These are phyloP conservation scores for Xylophagus ater DNA, from an alignment of 2,888 invertebrate genomes.

Conservation along the genomic window DNA sequence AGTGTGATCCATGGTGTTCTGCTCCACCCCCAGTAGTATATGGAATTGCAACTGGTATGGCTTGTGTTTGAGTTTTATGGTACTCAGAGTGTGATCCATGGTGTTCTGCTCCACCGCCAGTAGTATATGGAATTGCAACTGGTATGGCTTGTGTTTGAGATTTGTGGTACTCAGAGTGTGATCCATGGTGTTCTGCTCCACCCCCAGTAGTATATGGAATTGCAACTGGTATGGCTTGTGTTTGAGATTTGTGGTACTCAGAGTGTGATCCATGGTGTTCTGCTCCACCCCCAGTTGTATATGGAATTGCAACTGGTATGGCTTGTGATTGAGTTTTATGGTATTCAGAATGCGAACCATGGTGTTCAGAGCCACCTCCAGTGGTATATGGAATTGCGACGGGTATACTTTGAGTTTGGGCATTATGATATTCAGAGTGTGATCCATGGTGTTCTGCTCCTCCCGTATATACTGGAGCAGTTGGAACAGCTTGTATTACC, in stretches of 20 bases:
- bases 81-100: conserved; percentile 16
- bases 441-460: conserved; percentile 5
- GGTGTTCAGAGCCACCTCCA: conserved; percentile 1
- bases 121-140: conserved; percentile 6
- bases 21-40: conserved; percentile 15
- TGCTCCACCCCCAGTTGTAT: conserved; percentile 2
- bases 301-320: conserved; percentile 4
- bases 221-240: background rate
- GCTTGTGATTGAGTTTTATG: conserved; percentile 12
- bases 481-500: conserved; percentile 21
- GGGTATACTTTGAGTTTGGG: conserved; percentile 3
- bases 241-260: conserved; percentile 8
- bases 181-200: conserved; percentile 22
- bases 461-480: conserved; percentile 9
- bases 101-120: conserved; percentile 16
- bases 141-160: conserved; percentile 18
- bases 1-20: conserved; percentile 14
- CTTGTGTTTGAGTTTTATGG: conserved; percentile 10
- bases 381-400: conserved; percentile 10
- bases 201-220: conserved; percentile 14
- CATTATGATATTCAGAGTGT: conserved; percentile 12
- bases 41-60: conserved; percentile 18
- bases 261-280: conserved; percentile 12
- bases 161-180: conserved; percentile 18
- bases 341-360: conserved; percentile 16